Conservation (phyloP, 2,113 vertebrate species). For the Genyomyrus donnyi region DNA sequence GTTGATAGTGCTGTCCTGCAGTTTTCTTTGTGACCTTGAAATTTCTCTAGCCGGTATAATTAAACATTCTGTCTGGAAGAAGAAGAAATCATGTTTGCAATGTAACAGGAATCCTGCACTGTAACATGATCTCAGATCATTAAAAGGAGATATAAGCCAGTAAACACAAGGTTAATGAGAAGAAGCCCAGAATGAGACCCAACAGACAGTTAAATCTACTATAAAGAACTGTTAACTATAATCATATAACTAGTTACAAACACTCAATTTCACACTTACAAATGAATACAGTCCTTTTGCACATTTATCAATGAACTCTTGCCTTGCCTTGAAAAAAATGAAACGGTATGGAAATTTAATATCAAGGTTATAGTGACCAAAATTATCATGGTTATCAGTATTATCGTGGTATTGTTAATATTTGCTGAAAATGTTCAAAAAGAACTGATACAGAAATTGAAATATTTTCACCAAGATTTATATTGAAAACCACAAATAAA, state of each 20-base stretch:
- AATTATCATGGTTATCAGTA: background rate
- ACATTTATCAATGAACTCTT: background rate
- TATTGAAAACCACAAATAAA: background rate
- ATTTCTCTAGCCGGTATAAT: background rate
- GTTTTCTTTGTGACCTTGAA: background rate
- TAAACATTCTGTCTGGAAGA: background rate
- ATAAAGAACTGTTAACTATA: background rate
- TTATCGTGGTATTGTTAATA: background rate
- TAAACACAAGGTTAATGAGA: background rate
- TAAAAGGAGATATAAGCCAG: background rate
- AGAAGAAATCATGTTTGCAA: background rate
- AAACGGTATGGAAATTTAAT: background rate
- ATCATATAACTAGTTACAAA: background rate
- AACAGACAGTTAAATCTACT: background rate
- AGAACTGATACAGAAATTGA: background rate
- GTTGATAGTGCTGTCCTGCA: background rate
- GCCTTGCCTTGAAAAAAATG: background rate
- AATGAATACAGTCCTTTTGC: background rate
- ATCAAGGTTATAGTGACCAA: background rate
- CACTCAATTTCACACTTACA: background rate
- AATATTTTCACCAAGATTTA: background rate
- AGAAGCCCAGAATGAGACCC: background rate
- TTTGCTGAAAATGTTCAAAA: background rate
- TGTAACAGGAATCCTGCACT: background rate
- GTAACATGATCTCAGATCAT: background rate